Evolutionary conservation across 2,113 vertebrate genomes (phyloP), one percentile per base, ranked within the genome.

Genomic region (Myocastor coypus): DNA sequence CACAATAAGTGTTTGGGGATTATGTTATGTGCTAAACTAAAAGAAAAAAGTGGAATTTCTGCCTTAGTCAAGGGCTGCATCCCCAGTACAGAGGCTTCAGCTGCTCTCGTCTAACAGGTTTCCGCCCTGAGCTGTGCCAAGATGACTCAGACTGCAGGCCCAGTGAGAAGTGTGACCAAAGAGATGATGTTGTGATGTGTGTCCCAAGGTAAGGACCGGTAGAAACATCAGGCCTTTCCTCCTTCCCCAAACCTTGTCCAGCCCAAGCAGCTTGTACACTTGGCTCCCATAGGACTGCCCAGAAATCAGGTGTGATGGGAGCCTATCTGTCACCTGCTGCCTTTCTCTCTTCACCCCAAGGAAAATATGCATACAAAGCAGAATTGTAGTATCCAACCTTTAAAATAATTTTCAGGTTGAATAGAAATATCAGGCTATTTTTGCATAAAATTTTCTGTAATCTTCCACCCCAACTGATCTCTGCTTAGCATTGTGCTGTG

Each of bases 171-270:
- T 98, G 96, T 7, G 4, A 93, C 94, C 96, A 0, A 95, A 93
- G 5, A 97, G 5, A 4, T 46, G 46, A 46, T 46, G 46, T n/a
- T n/a, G 97, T 89, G 50, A 94, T 77, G 7, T 98, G 97, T 42
- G 2, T 0, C 40, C 0, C 16, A 2, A 5, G 1, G 34, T 92
- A 69, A 94, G 4, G 10, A 55, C 78, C 95, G 96, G 96, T 97
- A 96, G 93, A 57, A 71, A 55, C n/a, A 52, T 14, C 12, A 46
- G 20, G 13, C 14, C 42, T 42, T 75, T 59, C 24, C 5, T 78
- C 37, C 69, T 82, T 69, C 40, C 52, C 20, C 37, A 77, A 40
- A 59, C 30, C n/a, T 61, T 42, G 22, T 66, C 26, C 30, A 52
- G 28, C 19, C 46, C 34, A 57, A 26, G 50, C 4, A 32, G 6